phyloP scores from a whole-genome alignment of 2,888 invertebrate species.

The Plebejus melissa region DNA sequence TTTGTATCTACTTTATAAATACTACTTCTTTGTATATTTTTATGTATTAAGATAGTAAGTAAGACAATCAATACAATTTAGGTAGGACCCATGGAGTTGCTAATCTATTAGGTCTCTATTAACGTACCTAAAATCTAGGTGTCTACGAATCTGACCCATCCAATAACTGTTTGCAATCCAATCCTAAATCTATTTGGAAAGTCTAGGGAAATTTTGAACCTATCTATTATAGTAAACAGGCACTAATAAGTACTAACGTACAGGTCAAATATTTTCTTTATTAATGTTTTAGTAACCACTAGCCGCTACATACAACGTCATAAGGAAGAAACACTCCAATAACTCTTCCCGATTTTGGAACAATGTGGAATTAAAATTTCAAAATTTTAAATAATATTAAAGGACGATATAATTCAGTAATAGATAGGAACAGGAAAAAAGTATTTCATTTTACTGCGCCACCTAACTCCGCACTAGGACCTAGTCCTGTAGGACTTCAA shows the following conservation, averaged over 20 bases:
- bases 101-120: conserved; percentile 64
- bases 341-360: neutral
- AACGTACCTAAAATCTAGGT: conserved; percentile 65
- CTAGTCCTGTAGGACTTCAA: conserved; percentile 6
- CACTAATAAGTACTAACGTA: conserved; percentile 69
- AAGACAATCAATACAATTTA: conserved; percentile 14
- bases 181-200: conserved; percentile 13
- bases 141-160: conserved; percentile 72
- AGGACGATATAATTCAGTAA: neutral
- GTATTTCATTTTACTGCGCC: conserved; percentile 2
- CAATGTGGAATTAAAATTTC: neutral
- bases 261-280: conserved; percentile 70
- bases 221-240: conserved; percentile 58
- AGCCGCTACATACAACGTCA: conserved; percentile 42
- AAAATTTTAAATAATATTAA: neutral
- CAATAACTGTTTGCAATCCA: conserved; percentile 42
- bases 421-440: neutral
- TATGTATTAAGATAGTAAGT: neutral
- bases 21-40: neutral
- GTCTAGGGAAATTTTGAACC: conserved; percentile 24
- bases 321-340: neutral
- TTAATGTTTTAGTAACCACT: conserved; percentile 44
- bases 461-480: conserved; percentile 3
- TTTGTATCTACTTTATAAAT: neutral
- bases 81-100: conserved; percentile 70